Conservation (phyloP, 2,113 vertebrate species). For the Turdus rufiventris region DNA sequence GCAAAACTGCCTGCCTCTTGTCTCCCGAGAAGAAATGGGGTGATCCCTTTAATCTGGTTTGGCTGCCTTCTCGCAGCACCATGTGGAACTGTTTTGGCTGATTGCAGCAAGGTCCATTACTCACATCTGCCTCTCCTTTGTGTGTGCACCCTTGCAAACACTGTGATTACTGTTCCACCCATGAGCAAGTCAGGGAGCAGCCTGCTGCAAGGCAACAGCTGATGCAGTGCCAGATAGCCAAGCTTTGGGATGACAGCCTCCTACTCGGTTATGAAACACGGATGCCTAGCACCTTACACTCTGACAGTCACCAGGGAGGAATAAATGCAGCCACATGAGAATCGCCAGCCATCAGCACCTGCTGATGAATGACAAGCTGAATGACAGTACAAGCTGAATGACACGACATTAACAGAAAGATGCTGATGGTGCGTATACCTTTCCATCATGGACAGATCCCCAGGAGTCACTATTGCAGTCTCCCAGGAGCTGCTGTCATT, state of each 20-base stretch:
- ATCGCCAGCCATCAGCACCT: background rate
- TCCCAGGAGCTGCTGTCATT: background rate
- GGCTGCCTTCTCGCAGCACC: background rate
- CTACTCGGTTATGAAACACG: background rate
- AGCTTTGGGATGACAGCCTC: background rate
- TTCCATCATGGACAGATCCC: background rate
- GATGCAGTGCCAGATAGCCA: background rate
- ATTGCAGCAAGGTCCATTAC: conserved; percentile 44
- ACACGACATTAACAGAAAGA: background rate
- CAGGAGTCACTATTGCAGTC: background rate
- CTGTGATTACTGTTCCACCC: conserved; percentile 17
- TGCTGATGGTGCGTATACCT: background rate
- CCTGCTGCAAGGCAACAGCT: background rate
- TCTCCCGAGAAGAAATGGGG: conserved; percentile 19
- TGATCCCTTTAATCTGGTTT: conserved; percentile 56
- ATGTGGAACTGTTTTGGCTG: background rate
- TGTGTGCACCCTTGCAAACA: background rate
- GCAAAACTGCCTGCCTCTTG: conserved; percentile 5
- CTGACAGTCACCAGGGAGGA: background rate
- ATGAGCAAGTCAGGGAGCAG: conserved; percentile 3
- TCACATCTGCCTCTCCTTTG: conserved; percentile 37
- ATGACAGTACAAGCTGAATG: background rate
- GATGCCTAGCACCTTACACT: background rate
- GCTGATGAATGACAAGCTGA: background rate
- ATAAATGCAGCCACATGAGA: background rate